Evolutionary conservation across 2,888 invertebrate species (phyloP).

Genomic region (Nycteola revayana): DNA sequence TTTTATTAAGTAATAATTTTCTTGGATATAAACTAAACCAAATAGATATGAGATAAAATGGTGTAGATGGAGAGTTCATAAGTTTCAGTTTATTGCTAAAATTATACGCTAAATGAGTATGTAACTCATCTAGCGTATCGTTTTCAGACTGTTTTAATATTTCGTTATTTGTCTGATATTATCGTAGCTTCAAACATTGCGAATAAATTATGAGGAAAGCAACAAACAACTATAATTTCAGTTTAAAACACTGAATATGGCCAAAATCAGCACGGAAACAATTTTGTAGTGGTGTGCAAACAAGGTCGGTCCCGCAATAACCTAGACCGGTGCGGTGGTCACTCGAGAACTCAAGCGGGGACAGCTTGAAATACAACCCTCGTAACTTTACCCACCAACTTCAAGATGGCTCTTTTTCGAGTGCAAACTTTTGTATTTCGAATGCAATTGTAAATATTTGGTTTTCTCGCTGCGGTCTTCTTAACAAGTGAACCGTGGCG

Average conservation of each 20-base stretch:
- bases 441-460: slow-evolving; percentile 69
- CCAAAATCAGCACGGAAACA: slow-evolving; percentile 62
- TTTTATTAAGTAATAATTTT: too few species aligned
- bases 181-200: too few species aligned
- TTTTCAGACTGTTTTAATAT: too few species aligned
- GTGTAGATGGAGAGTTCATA: too few species aligned
- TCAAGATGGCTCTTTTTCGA: slow-evolving; percentile 63
- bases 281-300: slow-evolving; percentile 69
- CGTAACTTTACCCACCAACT: slow-evolving; percentile 48
- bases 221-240: too few species aligned
- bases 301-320: slow-evolving; percentile 64
- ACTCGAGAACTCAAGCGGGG: slow-evolving; percentile 58
- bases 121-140: too few species aligned
- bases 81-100: too few species aligned
- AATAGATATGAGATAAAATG: too few species aligned
- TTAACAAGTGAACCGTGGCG: slow-evolving; percentile 64
- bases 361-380: slow-evolving; percentile 57
- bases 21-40: too few species aligned
- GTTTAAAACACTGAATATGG: slow-evolving; percentile 48
- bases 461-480: slow-evolving; percentile 63
- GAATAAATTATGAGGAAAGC: too few species aligned
- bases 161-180: too few species aligned
- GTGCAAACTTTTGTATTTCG: slow-evolving; percentile 66
- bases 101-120: too few species aligned
- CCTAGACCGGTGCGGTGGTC: slow-evolving; percentile 48